phyloP scores from a whole-genome alignment of 2,113 vertebrate genomes.

The Hystrix brachyura region DNA sequence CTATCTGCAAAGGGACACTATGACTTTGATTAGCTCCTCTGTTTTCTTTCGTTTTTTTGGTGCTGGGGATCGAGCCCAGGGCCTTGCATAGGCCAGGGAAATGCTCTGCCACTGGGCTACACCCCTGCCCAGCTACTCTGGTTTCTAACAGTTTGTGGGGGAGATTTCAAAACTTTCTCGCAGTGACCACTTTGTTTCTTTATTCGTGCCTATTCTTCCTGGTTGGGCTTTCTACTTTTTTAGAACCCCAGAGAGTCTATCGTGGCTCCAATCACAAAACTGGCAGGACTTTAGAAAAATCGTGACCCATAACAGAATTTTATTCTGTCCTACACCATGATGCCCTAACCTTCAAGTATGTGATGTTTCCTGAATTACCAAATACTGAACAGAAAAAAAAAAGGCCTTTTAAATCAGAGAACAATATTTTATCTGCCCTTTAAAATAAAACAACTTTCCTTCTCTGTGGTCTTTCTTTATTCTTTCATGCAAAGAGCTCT shows the following conservation, averaged over 20 bases:
- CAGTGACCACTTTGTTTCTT: neutral
- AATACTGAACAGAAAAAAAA: neutral
- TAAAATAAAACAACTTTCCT: slow-evolving; percentile 8
- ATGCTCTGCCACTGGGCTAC: no score
- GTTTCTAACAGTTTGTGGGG: neutral
- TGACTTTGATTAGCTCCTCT: neutral
- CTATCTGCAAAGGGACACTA: rapidly evolving
- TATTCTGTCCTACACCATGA: neutral
- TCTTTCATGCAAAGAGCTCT: neutral
- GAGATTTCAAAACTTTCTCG: neutral
- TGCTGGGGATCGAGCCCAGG: no score
- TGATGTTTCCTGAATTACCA: neutral
- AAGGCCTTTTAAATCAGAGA: neutral
- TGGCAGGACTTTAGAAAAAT: neutral
- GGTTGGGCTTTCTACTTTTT: neutral
- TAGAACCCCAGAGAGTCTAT: neutral
- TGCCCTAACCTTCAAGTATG: neutral
- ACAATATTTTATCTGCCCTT: neutral
- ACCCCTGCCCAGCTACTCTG: neutral
- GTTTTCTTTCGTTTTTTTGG: neutral
- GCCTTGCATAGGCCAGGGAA: neutral
- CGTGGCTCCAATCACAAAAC: neutral
- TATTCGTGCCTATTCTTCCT: neutral
- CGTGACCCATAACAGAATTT: neutral
- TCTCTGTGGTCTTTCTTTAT: neutral